A percentile compares a stretch with the other conserved stretches of the same genome.
Conservation (phyloP, 2,888 invertebrate species). For the Cheilosia soror region DNA sequence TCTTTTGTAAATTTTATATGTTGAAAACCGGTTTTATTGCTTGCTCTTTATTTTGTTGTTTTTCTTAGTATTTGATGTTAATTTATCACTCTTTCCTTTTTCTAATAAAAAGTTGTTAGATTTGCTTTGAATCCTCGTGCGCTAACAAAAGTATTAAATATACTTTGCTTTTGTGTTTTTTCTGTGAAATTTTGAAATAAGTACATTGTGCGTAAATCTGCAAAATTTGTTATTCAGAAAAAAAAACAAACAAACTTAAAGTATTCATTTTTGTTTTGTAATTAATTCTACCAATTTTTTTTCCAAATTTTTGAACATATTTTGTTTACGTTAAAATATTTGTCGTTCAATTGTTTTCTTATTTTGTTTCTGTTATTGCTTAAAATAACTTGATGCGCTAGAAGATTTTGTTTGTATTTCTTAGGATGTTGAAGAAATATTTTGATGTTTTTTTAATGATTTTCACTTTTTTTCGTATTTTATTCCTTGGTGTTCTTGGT, state of each 20-base stretch:
- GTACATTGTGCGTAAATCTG: slow-evolving; percentile 52
- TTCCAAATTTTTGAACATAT: slow-evolving; percentile 60
- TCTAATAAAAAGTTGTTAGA: slow-evolving; percentile 6
- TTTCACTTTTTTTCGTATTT: slow-evolving; percentile 67
- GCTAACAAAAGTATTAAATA: slow-evolving; percentile 60
- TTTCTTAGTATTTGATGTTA: slow-evolving; percentile 65
- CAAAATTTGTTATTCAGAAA: slow-evolving; percentile 5
- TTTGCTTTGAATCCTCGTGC: slow-evolving; percentile 74
- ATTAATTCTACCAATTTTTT: slow-evolving; percentile 8
- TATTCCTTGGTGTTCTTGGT: slow-evolving; percentile 71
- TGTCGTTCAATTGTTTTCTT: slow-evolving; percentile 49
- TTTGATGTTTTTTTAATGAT: slow-evolving; percentile 71
- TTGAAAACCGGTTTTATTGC: slow-evolving; percentile 72
- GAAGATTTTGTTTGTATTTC: slow-evolving; percentile 76
- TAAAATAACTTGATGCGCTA: slow-evolving; percentile 76
- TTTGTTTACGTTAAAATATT: slow-evolving; percentile 29
- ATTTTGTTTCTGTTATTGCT: slow-evolving; percentile 62
- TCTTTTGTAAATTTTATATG: slow-evolving; percentile 55
- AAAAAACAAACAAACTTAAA: background rate
- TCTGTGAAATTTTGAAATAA: slow-evolving; percentile 23
- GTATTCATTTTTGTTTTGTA: slow-evolving; percentile 9
- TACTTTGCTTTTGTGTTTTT: slow-evolving; percentile 26
- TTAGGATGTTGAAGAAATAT: slow-evolving; percentile 49
- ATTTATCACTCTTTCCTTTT: slow-evolving; percentile 65
- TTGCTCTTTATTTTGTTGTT: slow-evolving; percentile 63